Evolutionary conservation across 2,113 vertebrate genomes (phyloP).

Genomic region (Odontesthes bonariensis): DNA sequence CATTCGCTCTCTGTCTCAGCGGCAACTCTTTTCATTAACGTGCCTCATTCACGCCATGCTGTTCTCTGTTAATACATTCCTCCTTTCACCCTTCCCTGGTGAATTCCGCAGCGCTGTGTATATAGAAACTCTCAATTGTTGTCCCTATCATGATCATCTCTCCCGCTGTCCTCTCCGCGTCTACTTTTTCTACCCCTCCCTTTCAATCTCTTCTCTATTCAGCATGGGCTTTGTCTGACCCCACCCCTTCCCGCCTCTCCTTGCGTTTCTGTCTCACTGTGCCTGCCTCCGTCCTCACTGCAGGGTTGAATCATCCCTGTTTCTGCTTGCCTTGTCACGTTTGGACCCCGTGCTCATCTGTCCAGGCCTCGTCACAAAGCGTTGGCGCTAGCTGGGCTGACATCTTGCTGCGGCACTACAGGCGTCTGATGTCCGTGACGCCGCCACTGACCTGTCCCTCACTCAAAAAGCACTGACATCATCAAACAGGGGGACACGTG

Average conservation of each 20-base stretch:
- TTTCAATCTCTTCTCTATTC: conserved; percentile 27
- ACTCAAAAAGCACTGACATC: conserved; percentile 63
- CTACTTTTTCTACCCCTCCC: background rate
- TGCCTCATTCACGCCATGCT: conserved; percentile 43
- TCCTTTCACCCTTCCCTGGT: conserved; percentile 23
- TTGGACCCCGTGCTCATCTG: conserved; percentile 47
- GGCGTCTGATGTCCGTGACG: conserved; percentile 66
- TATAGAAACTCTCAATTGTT: conserved; percentile 55
- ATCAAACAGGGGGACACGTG: conserved; percentile 65
- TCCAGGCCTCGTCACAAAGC: conserved; percentile 63
- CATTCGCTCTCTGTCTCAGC: conserved; percentile 25
- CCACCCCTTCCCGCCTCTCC: background rate
- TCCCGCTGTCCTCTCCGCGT: conserved; percentile 40
- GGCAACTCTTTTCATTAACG: conserved; percentile 53
- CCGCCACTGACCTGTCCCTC: conserved; percentile 64
- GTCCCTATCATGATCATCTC: conserved; percentile 59
- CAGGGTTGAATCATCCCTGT: conserved; percentile 69
- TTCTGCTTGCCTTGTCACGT: conserved; percentile 71
- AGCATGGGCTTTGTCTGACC: conserved; percentile 41
- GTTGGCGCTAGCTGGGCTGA: conserved; percentile 60
- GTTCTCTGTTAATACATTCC: conserved; percentile 54
- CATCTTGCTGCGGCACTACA: conserved; percentile 57
- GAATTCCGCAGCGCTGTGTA: conserved; percentile 52
- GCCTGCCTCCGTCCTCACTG: conserved; percentile 58
- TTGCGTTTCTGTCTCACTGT: conserved; percentile 23